Evolutionary conservation across 2,888 invertebrate species (phyloP).

Genomic region (Stenichneumon culpator): DNA sequence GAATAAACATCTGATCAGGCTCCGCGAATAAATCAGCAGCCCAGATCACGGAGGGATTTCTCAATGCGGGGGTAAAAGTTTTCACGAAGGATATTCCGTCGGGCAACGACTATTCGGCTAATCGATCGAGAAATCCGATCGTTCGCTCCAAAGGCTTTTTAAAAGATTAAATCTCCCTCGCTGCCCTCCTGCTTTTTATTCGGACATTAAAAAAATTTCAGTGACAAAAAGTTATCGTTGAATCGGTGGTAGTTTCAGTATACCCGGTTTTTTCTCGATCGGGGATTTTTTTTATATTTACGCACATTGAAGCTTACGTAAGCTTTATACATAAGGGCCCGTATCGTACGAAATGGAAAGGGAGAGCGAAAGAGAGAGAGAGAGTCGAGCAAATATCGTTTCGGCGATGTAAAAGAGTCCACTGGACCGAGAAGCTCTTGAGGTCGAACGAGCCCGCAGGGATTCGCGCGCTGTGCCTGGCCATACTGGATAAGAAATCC

Average conservation of each 20-base stretch:
- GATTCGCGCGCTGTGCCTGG: constrained; percentile 57
- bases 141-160: constrained; percentile 13
- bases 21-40: constrained; percentile 60
- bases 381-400: constrained; percentile 63
- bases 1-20: constrained; percentile 69
- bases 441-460: constrained; percentile 66
- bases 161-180: constrained; percentile 2
- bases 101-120: constrained; percentile 52
- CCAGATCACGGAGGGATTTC: constrained; percentile 50
- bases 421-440: constrained; percentile 66
- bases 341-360: constrained; percentile 9
- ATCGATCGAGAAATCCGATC: constrained; percentile 44
- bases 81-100: constrained; percentile 28
- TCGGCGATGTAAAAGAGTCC: constrained; percentile 66
- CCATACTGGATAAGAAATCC: constrained; percentile 60
- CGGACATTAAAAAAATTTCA: background rate
- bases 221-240: constrained; percentile 6
- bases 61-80: background rate
- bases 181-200: background rate
- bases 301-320: constrained; percentile 12
- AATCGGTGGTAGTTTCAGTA: background rate
- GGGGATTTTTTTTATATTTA: constrained; percentile 17
- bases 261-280: background rate
- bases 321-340: constrained; percentile 43
- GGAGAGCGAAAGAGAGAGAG: constrained; percentile 36